phyloP scores from a whole-genome alignment of 2,888 invertebrate species.

The Muscina levida region DNA sequence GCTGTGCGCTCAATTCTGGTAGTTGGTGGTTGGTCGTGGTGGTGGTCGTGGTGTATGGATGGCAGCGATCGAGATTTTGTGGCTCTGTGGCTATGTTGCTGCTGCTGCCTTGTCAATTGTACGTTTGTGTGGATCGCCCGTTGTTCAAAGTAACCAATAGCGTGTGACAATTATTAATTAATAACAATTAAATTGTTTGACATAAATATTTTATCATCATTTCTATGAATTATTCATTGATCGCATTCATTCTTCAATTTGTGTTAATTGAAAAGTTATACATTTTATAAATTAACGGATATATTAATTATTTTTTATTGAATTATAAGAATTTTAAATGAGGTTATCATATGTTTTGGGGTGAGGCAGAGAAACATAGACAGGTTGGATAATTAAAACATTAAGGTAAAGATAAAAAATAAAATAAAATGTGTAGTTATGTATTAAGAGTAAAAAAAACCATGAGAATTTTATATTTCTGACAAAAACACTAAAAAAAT shows the following conservation, averaged over 20 bases:
- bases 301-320: no score
- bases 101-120: neutral
- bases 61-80: constrained; percentile 18
- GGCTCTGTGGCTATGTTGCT: neutral
- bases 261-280: no score
- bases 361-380: no score
- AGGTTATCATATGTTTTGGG: no score
- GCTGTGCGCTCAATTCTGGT: constrained; percentile 33
- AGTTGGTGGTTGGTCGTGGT: constrained; percentile 13
- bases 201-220: constrained; percentile 59
- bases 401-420: no score
- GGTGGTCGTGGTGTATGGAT: neutral
- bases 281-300: no score
- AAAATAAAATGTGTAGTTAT: no score
- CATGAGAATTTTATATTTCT: no score
- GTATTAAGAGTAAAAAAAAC: no score
- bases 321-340: no score
- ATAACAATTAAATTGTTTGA: constrained; percentile 63
- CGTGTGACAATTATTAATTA: constrained; percentile 66
- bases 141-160: constrained; percentile 39
- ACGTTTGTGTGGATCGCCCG: constrained; percentile 1
- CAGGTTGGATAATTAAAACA: no score
- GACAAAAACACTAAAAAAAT: no score
- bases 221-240: constrained; percentile 62
- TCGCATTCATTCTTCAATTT: neutral